These are phyloP conservation scores for Chlamydotis undulata DNA, from an alignment of 2,113 vertebrate genomes.

Conservation along the genomic window DNA sequence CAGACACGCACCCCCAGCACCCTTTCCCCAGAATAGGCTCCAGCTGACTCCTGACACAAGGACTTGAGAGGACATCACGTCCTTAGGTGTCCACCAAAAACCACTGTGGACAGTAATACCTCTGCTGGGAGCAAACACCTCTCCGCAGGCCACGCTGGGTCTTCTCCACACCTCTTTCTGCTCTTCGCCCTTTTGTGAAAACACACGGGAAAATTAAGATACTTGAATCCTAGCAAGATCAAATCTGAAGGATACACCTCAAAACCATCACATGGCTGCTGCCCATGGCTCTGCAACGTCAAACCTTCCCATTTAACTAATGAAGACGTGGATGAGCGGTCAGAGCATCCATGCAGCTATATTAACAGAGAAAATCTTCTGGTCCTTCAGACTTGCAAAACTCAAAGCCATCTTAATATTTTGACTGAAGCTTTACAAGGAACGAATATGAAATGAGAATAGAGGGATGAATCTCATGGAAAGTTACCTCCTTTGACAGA, in stretches of 20 bases:
- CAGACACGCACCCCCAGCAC: neutral
- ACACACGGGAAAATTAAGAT: neutral
- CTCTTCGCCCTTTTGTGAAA: neutral
- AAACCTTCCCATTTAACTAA: neutral
- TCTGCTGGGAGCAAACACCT: neutral
- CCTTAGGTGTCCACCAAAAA: neutral
- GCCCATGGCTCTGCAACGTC: neutral
- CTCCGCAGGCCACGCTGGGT: neutral
- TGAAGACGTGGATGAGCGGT: neutral
- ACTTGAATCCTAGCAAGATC: neutral
- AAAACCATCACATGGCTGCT: accelerated
- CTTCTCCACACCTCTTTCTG: neutral
- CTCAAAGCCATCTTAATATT: neutral
- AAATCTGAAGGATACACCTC: neutral
- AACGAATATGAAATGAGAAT: neutral
- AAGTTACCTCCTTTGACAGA: neutral
- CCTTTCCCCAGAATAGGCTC: neutral
- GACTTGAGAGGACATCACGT: neutral
- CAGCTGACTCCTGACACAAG: neutral
- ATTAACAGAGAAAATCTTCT: neutral
- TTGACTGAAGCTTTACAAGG: neutral
- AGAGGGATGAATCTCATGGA: neutral
- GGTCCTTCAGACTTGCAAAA: neutral
- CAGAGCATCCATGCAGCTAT: neutral
- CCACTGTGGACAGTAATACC: accelerated